Evolutionary conservation across 2,888 invertebrate genomes (phyloP).

Genomic region (Chrysolina haemoptera): DNA sequence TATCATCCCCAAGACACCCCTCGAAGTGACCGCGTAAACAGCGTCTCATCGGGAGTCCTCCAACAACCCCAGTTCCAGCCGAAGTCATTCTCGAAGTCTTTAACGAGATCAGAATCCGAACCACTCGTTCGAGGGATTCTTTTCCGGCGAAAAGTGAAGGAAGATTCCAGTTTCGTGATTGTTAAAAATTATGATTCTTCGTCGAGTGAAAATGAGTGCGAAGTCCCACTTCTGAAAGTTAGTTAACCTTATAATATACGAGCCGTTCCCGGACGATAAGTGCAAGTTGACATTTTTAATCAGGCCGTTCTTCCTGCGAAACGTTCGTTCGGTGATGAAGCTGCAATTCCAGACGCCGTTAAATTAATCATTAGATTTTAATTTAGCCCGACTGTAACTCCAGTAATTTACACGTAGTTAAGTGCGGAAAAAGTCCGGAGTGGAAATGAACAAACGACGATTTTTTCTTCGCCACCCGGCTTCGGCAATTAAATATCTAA

Average conservation of each 20-base stretch:
- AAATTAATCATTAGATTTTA: constrained; percentile 69
- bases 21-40: no score
- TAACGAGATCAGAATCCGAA: constrained; percentile 1
- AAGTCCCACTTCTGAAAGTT: constrained; percentile 42
- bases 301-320: constrained; percentile 50
- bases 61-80: no score
- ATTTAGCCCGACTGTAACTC: constrained; percentile 66
- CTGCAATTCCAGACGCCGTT: constrained; percentile 66
- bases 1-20: no score
- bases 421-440: constrained; percentile 60
- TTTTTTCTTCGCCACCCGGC: constrained; percentile 57
- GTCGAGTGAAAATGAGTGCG: constrained; percentile 29
- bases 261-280: constrained; percentile 51
- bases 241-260: constrained; percentile 50
- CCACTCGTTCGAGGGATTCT: constrained; percentile 1
- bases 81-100: constrained; percentile 1
- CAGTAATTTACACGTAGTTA: constrained; percentile 67
- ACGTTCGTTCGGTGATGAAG: constrained; percentile 58
- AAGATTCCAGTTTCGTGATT: constrained; percentile 9
- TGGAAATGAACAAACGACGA: constrained; percentile 62
- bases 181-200: constrained; percentile 29
- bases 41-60: no score
- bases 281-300: constrained; percentile 58
- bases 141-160: constrained; percentile 14
- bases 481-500: constrained; percentile 66